phyloP scores from a whole-genome alignment of 2,888 invertebrate genomes.

The Lepas anatifera region DNA sequence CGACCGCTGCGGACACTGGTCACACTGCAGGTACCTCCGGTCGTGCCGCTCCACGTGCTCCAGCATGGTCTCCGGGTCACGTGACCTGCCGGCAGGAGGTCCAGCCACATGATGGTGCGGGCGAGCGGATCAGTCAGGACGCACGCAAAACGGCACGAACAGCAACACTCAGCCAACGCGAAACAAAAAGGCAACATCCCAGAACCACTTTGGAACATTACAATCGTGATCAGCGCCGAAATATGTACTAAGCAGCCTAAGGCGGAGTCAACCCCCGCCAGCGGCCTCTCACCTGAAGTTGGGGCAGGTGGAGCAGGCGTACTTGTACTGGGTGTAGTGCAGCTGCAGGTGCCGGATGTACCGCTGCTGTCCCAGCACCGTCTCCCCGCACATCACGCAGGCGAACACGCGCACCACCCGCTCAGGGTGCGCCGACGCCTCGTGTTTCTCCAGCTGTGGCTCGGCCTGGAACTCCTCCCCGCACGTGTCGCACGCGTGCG shows the following conservation, averaged over 20 bases:
- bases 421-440: neutral
- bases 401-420: neutral
- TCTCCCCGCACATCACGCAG: neutral
- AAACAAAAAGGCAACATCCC: no score
- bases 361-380: neutral
- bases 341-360: neutral
- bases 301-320: neutral
- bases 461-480: neutral
- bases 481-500: neutral
- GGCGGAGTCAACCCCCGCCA: neutral
- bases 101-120: no score
- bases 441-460: neutral
- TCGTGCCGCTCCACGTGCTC: neutral
- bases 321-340: neutral
- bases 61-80: neutral
- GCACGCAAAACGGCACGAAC: no score
- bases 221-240: no score
- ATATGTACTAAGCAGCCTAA: no score
- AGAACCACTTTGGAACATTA: no score
- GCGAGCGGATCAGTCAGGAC: no score
- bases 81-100: neutral
- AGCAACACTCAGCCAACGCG: no score
- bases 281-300: neutral
- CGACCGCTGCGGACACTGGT: neutral
- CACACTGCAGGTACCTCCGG: neutral